Evolutionary conservation across 2,888 invertebrate genomes (phyloP).

Genomic region (Brenthis ino): DNA sequence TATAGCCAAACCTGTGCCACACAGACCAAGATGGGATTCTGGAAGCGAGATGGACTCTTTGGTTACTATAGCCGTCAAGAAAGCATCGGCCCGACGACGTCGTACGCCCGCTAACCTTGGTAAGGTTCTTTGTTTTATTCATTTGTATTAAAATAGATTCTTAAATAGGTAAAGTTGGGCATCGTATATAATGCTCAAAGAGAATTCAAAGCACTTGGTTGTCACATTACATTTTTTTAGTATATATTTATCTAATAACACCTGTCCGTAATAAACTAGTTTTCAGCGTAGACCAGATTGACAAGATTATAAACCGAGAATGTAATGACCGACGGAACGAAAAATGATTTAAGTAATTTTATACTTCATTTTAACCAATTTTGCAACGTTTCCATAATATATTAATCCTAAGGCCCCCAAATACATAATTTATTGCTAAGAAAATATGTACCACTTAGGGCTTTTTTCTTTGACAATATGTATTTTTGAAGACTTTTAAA

Average conservation of each 20-base stretch:
- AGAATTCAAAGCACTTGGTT: constrained; percentile 19
- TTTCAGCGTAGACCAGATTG: constrained; percentile 20
- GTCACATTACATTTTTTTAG: constrained; percentile 12
- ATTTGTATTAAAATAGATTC: constrained; percentile 32
- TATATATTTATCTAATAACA: constrained; percentile 26
- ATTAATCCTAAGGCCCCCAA: too few species aligned
- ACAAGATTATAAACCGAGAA: constrained; percentile 28
- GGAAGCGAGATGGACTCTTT: constrained; percentile 83
- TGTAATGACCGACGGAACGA: constrained; percentile 8
- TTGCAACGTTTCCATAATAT: too few species aligned
- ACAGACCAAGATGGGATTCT: constrained; percentile 73
- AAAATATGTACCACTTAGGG: too few species aligned
- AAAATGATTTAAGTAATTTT: constrained; percentile 5
- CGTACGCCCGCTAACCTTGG: constrained; percentile 77
- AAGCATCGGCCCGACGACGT: constrained; percentile 84
- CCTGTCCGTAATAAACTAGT: constrained; percentile 20
- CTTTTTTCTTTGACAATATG: too few species aligned
- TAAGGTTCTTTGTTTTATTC: constrained; percentile 40
- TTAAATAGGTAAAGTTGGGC: constrained; percentile 19
- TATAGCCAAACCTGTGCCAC: constrained; percentile 55
- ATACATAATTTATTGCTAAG: too few species aligned
- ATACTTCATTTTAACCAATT: neutral
- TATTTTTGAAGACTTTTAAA: too few species aligned
- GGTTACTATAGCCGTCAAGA: constrained; percentile 84
- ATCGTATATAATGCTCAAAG: constrained; percentile 18